phyloP scores from a whole-genome alignment of 2,797 vertebrate genomes.

The Myotis vivesi region DNA sequence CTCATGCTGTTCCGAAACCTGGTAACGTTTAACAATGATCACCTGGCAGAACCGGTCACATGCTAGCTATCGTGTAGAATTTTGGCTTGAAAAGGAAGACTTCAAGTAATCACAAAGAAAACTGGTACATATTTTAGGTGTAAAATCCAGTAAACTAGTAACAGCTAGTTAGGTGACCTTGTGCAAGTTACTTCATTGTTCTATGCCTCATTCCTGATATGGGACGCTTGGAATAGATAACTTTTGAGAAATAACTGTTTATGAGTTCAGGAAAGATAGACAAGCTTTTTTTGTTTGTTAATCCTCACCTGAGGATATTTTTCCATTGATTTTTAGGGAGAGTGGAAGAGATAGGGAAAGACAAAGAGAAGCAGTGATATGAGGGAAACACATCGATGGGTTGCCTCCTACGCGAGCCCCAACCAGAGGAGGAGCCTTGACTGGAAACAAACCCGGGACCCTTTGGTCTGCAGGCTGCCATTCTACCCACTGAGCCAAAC shows the following conservation, averaged over 20 bases:
- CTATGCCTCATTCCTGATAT: not conserved
- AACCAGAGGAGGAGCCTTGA: too few species aligned
- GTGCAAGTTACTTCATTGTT: not conserved
- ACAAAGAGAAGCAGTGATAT: too few species aligned
- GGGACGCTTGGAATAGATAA: not conserved
- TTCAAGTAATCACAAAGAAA: not conserved
- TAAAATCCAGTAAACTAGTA: not conserved
- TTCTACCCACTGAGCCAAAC: too few species aligned
- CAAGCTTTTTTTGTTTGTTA: too few species aligned
- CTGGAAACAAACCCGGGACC: too few species aligned
- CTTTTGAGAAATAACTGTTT: slow-evolving; percentile 19
- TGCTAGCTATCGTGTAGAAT: not conserved
- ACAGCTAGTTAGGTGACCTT: not conserved
- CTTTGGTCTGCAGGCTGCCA: too few species aligned
- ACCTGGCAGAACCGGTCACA: not conserved
- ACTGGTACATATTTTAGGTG: not conserved
- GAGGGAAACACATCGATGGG: too few species aligned
- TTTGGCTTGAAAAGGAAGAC: not conserved
- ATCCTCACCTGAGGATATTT: too few species aligned
- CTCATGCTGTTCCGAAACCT: not conserved
- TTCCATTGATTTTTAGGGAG: too few species aligned
- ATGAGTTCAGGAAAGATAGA: not conserved
- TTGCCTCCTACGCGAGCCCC: too few species aligned
- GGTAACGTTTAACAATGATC: not conserved
- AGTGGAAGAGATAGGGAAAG: too few species aligned